Percentiles rank a stretch among this genome's conserved stretches.
These are phyloP conservation scores for Dendronephthya gigantea DNA, from an alignment of 64 coral and sea anemone species.

Conservation along the genomic window DNA sequence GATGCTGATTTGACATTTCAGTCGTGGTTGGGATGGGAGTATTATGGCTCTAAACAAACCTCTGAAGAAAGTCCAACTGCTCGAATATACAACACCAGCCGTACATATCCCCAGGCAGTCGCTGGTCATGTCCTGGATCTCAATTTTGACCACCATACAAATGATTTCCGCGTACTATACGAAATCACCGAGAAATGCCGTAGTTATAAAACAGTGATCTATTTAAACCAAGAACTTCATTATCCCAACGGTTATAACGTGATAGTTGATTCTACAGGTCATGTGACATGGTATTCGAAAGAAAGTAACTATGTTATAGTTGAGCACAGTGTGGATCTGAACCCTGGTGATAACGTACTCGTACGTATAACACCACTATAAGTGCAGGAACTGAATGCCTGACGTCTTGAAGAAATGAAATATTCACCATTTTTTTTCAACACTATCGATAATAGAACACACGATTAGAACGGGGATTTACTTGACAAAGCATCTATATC, in stretches of 20 bases:
- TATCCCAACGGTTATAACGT: neutral
- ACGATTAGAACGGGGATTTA: too few relatives aligned
- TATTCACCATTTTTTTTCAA: too few relatives aligned
- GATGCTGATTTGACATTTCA: constrained; percentile 58
- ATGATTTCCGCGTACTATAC: neutral
- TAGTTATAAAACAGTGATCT: neutral
- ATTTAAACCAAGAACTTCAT: neutral
- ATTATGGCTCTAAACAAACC: constrained; percentile 16
- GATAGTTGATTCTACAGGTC: neutral
- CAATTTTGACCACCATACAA: neutral
- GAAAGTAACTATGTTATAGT: neutral
- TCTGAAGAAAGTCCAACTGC: neutral
- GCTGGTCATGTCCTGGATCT: neutral
- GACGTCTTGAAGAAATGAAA: neutral
- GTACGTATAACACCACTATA: neutral
- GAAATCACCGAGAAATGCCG: neutral
- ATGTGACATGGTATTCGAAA: neutral
- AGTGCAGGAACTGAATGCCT: neutral
- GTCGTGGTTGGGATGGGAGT: constrained; percentile 88
- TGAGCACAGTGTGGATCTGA: neutral
- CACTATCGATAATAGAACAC: too few relatives aligned
- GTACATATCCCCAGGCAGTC: neutral
- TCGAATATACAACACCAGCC: constrained; percentile 7
- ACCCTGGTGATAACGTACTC: neutral
- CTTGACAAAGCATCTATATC: too few relatives aligned